These are phyloP conservation scores for Delphinapterus leucas DNA, from an alignment of 2,113 vertebrate species.

Conservation along the genomic window DNA sequence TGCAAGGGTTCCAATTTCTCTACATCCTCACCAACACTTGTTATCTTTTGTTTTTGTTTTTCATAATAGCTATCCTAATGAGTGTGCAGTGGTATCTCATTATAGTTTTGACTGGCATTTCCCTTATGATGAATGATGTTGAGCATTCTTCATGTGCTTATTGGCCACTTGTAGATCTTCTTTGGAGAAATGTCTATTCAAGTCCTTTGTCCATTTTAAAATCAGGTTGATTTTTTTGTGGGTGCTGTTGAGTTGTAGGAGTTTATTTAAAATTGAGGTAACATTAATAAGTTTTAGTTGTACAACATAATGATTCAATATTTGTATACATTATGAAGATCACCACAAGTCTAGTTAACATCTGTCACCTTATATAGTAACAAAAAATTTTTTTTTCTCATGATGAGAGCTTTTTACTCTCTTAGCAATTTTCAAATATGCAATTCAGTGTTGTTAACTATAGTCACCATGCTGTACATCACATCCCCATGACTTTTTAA, in stretches of 20 bases:
- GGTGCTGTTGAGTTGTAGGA: neutral
- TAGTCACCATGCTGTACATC: rapidly evolving
- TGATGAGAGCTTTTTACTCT: neutral
- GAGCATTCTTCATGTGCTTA: neutral
- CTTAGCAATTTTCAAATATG: neutral
- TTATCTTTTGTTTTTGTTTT: neutral
- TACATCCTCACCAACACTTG: neutral
- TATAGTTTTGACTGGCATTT: neutral
- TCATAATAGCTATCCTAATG: neutral
- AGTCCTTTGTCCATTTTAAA: neutral
- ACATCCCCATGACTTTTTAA: neutral
- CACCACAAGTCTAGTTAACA: neutral
- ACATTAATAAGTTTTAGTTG: neutral
- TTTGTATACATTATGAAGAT: neutral
- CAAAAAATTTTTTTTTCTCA: neutral
- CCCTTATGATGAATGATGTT: neutral
- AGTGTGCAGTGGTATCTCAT: neutral
- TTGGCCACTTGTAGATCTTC: neutral
- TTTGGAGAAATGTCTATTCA: neutral
- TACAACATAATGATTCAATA: neutral
- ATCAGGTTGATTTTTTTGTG: neutral
- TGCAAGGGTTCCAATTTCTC: neutral
- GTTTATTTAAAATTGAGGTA: neutral
- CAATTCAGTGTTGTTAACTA: neutral
- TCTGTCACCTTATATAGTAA: neutral